phyloP scores from a whole-genome alignment of 2,797 vertebrate species.

The Hirundo rustica region DNA sequence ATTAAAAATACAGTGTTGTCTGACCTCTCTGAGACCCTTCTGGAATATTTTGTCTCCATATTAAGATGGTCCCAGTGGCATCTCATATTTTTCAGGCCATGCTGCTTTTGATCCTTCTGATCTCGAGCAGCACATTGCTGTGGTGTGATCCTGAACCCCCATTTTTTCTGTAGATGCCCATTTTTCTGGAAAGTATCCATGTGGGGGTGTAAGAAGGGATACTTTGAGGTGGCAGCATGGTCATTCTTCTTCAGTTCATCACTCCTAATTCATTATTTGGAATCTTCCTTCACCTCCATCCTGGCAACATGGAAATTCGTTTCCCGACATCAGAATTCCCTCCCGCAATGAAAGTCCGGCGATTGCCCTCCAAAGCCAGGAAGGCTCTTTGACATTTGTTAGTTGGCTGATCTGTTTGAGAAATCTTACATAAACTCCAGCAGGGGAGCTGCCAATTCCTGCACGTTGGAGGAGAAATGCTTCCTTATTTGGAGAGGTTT shows the following conservation, averaged over 20 bases:
- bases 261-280: background rate
- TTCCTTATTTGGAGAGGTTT: constrained; percentile 63
- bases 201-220: too few relatives aligned
- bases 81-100: background rate
- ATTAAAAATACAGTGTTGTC: background rate
- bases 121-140: fast-evolving
- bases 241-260: background rate
- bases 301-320: background rate
- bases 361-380: background rate
- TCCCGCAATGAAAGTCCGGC: background rate
- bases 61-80: background rate
- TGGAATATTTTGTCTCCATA: background rate
- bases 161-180: background rate
- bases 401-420: constrained; percentile 47
- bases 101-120: background rate
- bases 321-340: background rate
- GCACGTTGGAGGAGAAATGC: constrained; percentile 33
- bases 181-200: background rate
- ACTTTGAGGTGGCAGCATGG: background rate
- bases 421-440: constrained; percentile 46
- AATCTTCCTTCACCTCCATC: background rate
- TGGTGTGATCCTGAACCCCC: background rate
- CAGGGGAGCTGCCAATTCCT: constrained; percentile 54
- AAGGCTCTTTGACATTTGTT: constrained; percentile 46
- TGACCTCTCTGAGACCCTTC: background rate